phyloP scores from a whole-genome alignment of 2,113 vertebrate genomes.

The Mixornis gularis region DNA sequence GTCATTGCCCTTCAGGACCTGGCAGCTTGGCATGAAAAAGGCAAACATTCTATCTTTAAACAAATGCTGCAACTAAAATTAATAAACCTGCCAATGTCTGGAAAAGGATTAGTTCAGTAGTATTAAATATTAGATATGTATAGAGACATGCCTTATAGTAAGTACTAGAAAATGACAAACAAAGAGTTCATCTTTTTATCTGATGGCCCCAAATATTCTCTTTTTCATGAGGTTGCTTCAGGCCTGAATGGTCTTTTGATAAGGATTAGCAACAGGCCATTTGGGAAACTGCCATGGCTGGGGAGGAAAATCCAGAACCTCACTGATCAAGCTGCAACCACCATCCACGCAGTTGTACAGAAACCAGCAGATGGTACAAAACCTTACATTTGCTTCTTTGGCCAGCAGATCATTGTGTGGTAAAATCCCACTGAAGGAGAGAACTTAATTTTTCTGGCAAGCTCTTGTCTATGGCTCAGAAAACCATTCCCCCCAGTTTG shows the following conservation, averaged over 20 bases:
- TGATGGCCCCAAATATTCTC: not conserved
- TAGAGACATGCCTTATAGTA: not conserved
- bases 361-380: not conserved
- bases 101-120: not conserved
- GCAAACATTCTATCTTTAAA: not conserved
- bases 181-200: not conserved
- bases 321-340: not conserved
- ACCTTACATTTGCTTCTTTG: not conserved
- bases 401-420: not conserved
- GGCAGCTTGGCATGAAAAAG: not conserved
- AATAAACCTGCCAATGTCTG: not conserved
- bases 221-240: not conserved
- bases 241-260: not conserved
- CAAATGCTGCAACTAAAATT: not conserved
- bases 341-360: not conserved
- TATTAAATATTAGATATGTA: not conserved
- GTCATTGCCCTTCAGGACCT: not conserved
- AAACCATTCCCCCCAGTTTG: rapidly evolving
- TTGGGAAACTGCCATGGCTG: not conserved
- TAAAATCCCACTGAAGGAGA: not conserved
- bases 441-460: not conserved
- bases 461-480: not conserved
- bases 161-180: not conserved
- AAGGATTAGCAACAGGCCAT: not conserved
- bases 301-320: not conserved